Evolutionary conservation across 2,113 vertebrate species (phyloP).

Genomic region (Amphiprion percula): DNA sequence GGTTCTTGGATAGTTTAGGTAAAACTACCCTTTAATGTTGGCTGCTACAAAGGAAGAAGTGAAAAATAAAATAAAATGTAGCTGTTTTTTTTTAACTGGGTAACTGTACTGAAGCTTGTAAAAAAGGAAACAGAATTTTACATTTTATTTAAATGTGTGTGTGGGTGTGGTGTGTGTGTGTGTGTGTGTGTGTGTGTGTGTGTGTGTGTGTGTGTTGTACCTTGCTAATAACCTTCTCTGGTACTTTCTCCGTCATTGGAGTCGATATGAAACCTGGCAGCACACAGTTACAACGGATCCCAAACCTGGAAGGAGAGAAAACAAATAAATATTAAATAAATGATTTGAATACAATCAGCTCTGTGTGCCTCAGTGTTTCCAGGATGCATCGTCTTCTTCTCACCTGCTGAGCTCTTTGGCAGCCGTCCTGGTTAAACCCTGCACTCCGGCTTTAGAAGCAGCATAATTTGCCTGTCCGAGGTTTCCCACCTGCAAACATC

Average conservation of each 20-base stretch:
- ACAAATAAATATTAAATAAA: neutral
- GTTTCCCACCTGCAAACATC: slow-evolving; percentile 87
- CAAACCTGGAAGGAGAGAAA: slow-evolving; percentile 76
- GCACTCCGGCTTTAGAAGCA: slow-evolving; percentile 90
- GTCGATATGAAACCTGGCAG: slow-evolving; percentile 89
- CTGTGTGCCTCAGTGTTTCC: fast-evolving
- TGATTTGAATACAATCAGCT: fast-evolving
- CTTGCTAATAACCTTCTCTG: slow-evolving; percentile 88
- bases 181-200: neutral
- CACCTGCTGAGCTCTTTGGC: slow-evolving; percentile 90
- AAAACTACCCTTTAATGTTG: too few relatives aligned
- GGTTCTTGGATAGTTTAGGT: too few relatives aligned
- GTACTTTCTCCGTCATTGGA: slow-evolving; percentile 90
- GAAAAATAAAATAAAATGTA: too few relatives aligned
- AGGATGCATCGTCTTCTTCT: fast-evolving
- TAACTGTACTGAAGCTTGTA: too few relatives aligned
- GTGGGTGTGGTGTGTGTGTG: too few relatives aligned
- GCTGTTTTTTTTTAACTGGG: too few relatives aligned
- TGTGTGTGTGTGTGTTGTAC: slow-evolving; percentile 63
- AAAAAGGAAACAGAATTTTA: too few relatives aligned
- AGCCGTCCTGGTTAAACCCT: slow-evolving; percentile 86
- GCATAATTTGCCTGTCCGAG: slow-evolving; percentile 90
- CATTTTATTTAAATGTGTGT: too few relatives aligned
- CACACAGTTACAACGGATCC: slow-evolving; percentile 90
- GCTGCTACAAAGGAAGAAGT: too few relatives aligned